Evolutionary conservation across 1,140 invertebrate genomes (phyloP), one percentile per base, ranked within the genome.

Genomic region (Drosophila leontia): DNA sequence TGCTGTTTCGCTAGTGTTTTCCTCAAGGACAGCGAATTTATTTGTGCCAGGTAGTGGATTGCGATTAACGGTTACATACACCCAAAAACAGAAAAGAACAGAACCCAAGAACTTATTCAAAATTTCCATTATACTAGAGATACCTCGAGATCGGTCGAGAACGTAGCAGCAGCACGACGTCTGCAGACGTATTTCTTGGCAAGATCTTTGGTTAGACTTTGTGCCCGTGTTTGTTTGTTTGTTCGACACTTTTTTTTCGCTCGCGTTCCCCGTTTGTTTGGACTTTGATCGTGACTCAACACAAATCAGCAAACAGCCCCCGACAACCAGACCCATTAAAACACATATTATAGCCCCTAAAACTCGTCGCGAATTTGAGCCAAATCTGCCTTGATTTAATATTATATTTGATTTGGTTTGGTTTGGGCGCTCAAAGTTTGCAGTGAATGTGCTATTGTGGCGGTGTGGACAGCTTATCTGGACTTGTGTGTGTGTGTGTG

Each of bases 281-380:
- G 78, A 88, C 86, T 88, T 88, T 88, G 78, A 79, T 75, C 85
- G 78, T 90, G 81, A 88, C 85, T 90, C 75, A 90, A 88, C 85
- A 87, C 42, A 86, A 78, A 75, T 51, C 17, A 34, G 69, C 67
- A 80, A 80, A 64, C 67, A 80, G 42, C 15, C 34, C 48, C 74
- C 70, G 57, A 15, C 56, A 23, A 13, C 35, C 48, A 69, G 58
- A 69, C 62, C 64, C 59, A 68, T 75, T 59, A 74, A 78, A 85
- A 65, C 65, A 64, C 68, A 63, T 13, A 75, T n/a, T 45, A 63
- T 45, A 55, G 44, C 41, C 57, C 39, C 72, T 29, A 68, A 83
- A 83, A 72, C 69, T 37, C 35, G 61, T 67, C 37, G 65, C 65
- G 61, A 67, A 67, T 37, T 65, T 15, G 19, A 70, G 37, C 32